A percentile compares a stretch with the other conserved stretches of the same genome.
phyloP scores from a whole-genome alignment of 1,140 invertebrate genomes.

The Orchesella cincta region DNA sequence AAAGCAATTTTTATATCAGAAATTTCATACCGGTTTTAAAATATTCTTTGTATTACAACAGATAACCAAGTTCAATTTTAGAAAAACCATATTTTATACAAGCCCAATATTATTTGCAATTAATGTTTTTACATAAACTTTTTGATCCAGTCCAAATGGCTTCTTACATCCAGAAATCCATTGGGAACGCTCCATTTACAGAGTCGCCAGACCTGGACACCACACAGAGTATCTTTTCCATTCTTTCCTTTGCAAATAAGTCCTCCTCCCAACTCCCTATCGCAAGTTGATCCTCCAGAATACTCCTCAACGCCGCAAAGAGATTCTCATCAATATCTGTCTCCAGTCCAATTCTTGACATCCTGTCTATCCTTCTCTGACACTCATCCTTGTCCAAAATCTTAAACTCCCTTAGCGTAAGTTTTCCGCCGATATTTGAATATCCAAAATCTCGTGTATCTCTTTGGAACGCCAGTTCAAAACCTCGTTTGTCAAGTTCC shows the following conservation, averaged over 20 bases:
- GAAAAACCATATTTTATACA: no score
- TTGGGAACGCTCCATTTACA: neutral
- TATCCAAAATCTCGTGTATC: no score
- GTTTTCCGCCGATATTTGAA: constrained; percentile 5
- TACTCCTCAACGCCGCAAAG: neutral
- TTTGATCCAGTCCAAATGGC: no score
- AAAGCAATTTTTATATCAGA: no score
- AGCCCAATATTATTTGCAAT: no score
- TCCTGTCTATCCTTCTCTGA: neutral
- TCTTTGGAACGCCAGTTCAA: neutral
- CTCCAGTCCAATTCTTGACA: neutral
- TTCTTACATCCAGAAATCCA: neutral
- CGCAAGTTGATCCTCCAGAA: constrained; percentile 5
- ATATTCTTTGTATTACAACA: no score
- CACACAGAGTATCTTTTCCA: neutral
- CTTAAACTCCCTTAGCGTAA: neutral
- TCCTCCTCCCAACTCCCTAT: constrained; percentile 3
- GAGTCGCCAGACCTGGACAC: neutral
- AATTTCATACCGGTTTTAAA: no score
- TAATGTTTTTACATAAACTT: no score
- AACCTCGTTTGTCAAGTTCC: neutral
- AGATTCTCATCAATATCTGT: neutral
- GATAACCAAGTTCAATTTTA: no score
- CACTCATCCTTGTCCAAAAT: neutral
- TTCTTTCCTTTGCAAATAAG: neutral